A percentile compares a stretch with the other conserved stretches of the same genome.
These are phyloP conservation scores for Sardina pilchardus DNA, from an alignment of 2,113 vertebrate genomes.

Conservation along the genomic window DNA sequence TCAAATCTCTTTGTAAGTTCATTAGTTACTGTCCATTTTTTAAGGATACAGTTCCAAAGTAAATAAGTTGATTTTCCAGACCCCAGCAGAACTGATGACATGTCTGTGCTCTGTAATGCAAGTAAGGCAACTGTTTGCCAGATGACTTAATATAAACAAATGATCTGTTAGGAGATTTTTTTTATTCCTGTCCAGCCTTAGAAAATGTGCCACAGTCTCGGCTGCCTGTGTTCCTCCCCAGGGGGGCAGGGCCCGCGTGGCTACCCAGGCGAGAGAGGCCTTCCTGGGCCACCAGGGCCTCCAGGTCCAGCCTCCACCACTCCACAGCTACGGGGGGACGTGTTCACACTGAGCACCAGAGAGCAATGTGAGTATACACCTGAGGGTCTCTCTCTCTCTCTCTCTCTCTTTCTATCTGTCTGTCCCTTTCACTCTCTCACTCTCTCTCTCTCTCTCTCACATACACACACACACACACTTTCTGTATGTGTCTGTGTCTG, in stretches of 20 bases:
- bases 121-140: not conserved
- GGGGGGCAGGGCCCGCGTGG: conserved; percentile 23
- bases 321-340: conserved; percentile 39
- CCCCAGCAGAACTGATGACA: not conserved
- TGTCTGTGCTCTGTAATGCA: not conserved
- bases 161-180: not conserved
- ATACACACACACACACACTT: no score
- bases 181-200: not conserved
- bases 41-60: not conserved
- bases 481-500: not conserved
- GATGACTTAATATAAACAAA: not conserved
- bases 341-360: conserved; percentile 33
- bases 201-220: not conserved
- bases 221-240: not conserved
- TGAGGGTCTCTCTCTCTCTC: not conserved
- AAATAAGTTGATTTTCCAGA: conserved; percentile 10
- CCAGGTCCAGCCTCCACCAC: conserved; percentile 64
- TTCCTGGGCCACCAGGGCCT: conserved; percentile 38
- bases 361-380: conserved; percentile 30
- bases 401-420: not conserved
- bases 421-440: not conserved
- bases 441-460: not conserved
- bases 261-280: conserved; percentile 38
- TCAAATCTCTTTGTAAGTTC: not conserved
- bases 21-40: not conserved